Evolutionary conservation across 2,888 invertebrate genomes (phyloP).

Genomic region (Cryptophagus acutangulus): DNA sequence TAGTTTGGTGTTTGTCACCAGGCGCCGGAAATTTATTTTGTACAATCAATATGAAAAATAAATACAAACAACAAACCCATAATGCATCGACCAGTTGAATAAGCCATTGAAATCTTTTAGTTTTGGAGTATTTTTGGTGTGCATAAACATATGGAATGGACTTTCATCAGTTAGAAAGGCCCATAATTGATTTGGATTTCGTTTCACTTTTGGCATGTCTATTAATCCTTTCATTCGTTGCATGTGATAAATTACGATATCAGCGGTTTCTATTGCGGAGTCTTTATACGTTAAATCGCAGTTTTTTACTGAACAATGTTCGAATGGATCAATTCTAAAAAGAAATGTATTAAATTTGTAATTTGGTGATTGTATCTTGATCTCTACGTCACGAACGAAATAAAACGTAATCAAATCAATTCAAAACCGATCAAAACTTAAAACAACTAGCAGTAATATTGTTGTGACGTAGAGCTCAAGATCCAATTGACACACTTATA

Average conservation of each 20-base stretch:
- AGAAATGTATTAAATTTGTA: no score
- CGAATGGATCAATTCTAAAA: slow-evolving; percentile 54
- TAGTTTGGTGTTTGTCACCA: no score
- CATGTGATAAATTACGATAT: slow-evolving; percentile 62
- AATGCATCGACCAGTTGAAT: slow-evolving; percentile 70
- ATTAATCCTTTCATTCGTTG: slow-evolving; percentile 48
- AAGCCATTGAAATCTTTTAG: slow-evolving; percentile 52
- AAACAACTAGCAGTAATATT: no score
- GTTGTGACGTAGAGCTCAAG: no score
- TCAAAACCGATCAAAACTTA: no score
- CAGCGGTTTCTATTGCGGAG: slow-evolving; percentile 50
- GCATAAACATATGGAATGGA: slow-evolving; percentile 56
- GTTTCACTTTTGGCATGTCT: slow-evolving; percentile 51
- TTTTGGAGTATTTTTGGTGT: slow-evolving; percentile 41
- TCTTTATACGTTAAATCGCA: slow-evolving; percentile 58
- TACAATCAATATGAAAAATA: background rate
- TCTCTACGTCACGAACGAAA: no score
- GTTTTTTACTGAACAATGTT: slow-evolving; percentile 57
- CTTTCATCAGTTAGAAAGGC: slow-evolving; percentile 67
- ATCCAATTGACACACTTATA: no score
- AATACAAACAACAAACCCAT: slow-evolving; percentile 54
- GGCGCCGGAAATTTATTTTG: slow-evolving; percentile 47
- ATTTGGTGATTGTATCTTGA: no score
- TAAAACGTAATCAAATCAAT: no score
- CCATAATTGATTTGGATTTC: slow-evolving; percentile 58